Evolutionary conservation across 2,888 invertebrate species (phyloP), one percentile per base, ranked within the genome.

Genomic region (Hirtodrosophila duncani): DNA sequence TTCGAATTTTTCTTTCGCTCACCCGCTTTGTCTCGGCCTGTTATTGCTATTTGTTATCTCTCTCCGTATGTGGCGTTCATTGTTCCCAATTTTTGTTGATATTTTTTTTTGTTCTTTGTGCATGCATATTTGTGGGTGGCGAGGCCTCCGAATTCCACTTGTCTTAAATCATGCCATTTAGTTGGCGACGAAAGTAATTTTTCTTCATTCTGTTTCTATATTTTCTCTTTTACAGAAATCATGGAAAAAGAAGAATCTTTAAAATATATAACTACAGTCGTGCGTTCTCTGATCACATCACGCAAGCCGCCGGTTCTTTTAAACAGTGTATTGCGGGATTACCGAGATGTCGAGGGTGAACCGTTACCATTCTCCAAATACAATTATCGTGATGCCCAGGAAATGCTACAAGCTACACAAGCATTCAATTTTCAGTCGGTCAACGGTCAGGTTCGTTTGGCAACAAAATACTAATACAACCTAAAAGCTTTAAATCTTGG

Each of bases 361-460:
- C 86, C 86, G 64, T 90, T 93, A 67, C 92, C 92, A 3, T 92
- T 86, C 68, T 87, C 84, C 49, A 88, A 88, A 64, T 85, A 92
- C 44, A 92, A 92, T 3, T 92, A 88, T 84, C 72, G 85, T 24
- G 86, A 87, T 5, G 84, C 92, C 5, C 89, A 91, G 51, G 90
- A 90, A 23, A 88, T 93, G 56, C 87, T 93, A 21, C 88, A 88
- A 58, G 88, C 90, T 10, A 89, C 91, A 7, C 89, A 90, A 17
- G 88, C 92, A 71, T 89, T 88, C 67, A 85, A 89, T 5, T 87
- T 87, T n/a, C 87, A 87, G n/a, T n/a, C n/a, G n/a, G n/a, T n/a
- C n/a, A n/a, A n/a, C n/a, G n/a, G n/a, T n/a, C n/a, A n/a, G n/a
- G n/a, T n/a, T n/a, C n/a, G n/a, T n/a, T n/a, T n/a, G n/a, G n/a